Percentiles rank a stretch among this genome's conserved stretches.
Conservation (phyloP, 2,888 invertebrate genomes). For the Sepiola atlantica region DNA sequence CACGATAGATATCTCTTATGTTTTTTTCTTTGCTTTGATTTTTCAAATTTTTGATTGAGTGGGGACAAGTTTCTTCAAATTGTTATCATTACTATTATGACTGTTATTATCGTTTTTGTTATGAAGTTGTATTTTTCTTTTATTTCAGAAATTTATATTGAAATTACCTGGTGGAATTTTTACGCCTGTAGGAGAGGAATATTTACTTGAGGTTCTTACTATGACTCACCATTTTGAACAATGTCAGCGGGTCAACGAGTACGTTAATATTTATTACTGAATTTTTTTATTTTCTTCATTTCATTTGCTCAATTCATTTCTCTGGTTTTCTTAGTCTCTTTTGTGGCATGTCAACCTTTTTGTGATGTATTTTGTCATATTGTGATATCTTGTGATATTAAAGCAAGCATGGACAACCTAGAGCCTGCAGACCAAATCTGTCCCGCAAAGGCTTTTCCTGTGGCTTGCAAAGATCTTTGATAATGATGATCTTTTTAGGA, state of each 20-base stretch:
- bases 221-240: constrained; percentile 87
- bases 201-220: constrained; percentile 88
- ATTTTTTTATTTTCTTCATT: background rate
- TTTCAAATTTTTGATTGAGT: background rate
- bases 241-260: constrained; percentile 94
- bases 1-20: too few species aligned
- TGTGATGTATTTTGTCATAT: too few species aligned
- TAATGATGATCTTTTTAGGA: too few species aligned
- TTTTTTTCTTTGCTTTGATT: too few species aligned
- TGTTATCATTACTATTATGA: background rate
- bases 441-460: too few species aligned
- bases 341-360: too few species aligned
- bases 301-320: background rate
- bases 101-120: background rate
- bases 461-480: too few species aligned
- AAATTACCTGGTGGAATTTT: constrained; percentile 98
- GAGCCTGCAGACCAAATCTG: too few species aligned
- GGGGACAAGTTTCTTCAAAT: background rate
- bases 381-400: too few species aligned
- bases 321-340: too few species aligned
- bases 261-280: constrained; percentile 53
- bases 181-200: constrained; percentile 91
- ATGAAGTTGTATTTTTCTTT: background rate
- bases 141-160: constrained; percentile 87
- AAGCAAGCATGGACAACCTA: too few species aligned